Evolutionary conservation across 2,113 vertebrate genomes (phyloP).

Genomic region (Ageneiosus marmoratus): DNA sequence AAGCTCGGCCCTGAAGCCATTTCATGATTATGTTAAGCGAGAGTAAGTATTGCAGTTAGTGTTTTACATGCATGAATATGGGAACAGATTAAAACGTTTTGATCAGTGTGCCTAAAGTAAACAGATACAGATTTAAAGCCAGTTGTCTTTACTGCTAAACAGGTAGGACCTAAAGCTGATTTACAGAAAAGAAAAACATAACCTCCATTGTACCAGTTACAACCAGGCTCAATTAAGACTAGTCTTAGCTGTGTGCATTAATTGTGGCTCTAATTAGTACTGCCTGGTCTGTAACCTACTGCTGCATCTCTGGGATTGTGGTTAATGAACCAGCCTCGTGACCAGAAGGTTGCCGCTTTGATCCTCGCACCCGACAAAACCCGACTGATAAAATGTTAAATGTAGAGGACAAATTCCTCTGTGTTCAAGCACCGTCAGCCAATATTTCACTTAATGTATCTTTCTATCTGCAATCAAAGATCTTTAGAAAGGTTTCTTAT

Average conservation of each 20-base stretch:
- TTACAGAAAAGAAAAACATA: conserved; percentile 5
- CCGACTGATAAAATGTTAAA: too few species aligned
- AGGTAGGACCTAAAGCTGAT: neutral
- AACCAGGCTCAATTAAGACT: conserved; percentile 1
- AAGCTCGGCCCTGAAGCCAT: neutral
- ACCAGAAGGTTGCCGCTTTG: too few species aligned
- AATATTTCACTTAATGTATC: neutral
- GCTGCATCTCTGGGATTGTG: too few species aligned
- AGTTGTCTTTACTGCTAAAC: neutral
- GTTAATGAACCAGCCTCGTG: too few species aligned
- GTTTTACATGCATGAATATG: neutral
- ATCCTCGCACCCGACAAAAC: too few species aligned
- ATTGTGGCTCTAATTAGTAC: neutral
- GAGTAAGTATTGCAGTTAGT: neutral
- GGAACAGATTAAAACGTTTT: neutral
- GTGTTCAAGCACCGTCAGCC: too few species aligned
- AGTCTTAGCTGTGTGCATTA: neutral
- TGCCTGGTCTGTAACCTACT: too few species aligned
- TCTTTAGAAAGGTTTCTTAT: neutral
- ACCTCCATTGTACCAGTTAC: neutral
- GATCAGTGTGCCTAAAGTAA: neutral
- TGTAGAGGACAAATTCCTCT: too few species aligned
- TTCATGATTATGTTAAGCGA: neutral
- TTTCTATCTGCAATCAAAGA: neutral
- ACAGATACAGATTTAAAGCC: neutral